Evolutionary conservation across 2,113 vertebrate genomes (phyloP).

Genomic region (Saguinus midas): DNA sequence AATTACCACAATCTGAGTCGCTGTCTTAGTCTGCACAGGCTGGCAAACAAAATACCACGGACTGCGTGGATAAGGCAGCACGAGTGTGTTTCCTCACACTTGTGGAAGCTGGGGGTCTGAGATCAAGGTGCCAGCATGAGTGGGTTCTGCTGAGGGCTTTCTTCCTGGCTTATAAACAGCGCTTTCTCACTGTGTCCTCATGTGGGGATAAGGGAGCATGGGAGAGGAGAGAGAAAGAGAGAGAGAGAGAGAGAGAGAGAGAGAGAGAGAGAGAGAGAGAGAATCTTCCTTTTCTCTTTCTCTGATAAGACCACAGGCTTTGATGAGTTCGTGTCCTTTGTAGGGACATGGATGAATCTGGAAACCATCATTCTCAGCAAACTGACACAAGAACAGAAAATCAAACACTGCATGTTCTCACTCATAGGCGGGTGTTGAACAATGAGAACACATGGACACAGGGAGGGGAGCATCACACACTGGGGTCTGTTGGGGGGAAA

Average conservation of each 20-base stretch:
- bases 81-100: neutral
- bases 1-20: rapidly evolving
- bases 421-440: too few species aligned
- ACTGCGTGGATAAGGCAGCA: neutral
- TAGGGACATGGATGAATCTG: too few species aligned
- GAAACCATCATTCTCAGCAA: too few species aligned
- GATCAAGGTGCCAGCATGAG: neutral
- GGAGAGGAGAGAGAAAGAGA: too few species aligned
- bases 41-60: neutral
- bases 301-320: too few species aligned
- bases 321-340: too few species aligned
- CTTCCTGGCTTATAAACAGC: neutral
- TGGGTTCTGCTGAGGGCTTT: neutral
- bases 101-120: neutral
- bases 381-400: too few species aligned
- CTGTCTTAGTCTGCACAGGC: neutral
- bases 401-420: too few species aligned
- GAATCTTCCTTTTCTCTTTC: too few species aligned
- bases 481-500: too few species aligned
- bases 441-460: too few species aligned
- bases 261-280: neutral
- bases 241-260: neutral
- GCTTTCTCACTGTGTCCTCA: neutral
- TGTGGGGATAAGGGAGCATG: neutral
- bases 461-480: too few species aligned